phyloP scores from a whole-genome alignment of 37 sponge, comb jelly and placozoan genomes.

The Ephydatia muelleri region DNA sequence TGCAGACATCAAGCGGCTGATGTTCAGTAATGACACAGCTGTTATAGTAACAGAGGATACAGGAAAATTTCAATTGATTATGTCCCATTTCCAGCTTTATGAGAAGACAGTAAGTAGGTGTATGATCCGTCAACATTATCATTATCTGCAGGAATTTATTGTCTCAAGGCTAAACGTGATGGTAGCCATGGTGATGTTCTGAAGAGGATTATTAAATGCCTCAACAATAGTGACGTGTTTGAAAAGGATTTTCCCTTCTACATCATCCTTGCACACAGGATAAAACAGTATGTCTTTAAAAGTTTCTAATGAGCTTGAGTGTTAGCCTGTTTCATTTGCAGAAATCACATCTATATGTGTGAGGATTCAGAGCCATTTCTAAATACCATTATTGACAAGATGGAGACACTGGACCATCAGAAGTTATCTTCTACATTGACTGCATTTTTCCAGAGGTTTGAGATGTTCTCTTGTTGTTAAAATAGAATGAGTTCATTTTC shows the following conservation, averaged over 20 bases:
- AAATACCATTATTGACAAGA: constrained; percentile 25
- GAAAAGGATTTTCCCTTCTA: constrained; percentile 52
- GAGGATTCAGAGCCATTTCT: constrained; percentile 38
- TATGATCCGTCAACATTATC: too few relatives aligned
- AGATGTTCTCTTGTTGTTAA: too few relatives aligned
- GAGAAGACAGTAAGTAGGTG: too few relatives aligned
- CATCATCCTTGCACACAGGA: constrained; percentile 33
- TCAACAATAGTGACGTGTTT: constrained; percentile 7
- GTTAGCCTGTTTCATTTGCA: constrained; percentile 5
- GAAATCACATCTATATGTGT: constrained; percentile 24
- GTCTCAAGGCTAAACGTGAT: constrained; percentile 20
- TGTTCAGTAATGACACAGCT: too few relatives aligned
- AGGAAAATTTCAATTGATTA: too few relatives aligned
- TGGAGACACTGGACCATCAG: too few relatives aligned
- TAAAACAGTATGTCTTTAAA: constrained; percentile 28
- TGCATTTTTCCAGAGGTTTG: too few relatives aligned
- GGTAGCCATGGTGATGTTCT: constrained; percentile 29
- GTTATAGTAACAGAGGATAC: too few relatives aligned
- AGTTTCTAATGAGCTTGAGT: neutral
- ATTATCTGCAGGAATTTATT: neutral
- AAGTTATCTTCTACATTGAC: too few relatives aligned
- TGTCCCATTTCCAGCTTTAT: too few relatives aligned
- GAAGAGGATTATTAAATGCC: constrained; percentile 19
- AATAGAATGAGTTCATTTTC: too few relatives aligned
- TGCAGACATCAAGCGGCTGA: too few relatives aligned